These are phyloP conservation scores for Leptinotarsa haldemani DNA, from an alignment of 2,888 invertebrate genomes.

Conservation along the genomic window DNA sequence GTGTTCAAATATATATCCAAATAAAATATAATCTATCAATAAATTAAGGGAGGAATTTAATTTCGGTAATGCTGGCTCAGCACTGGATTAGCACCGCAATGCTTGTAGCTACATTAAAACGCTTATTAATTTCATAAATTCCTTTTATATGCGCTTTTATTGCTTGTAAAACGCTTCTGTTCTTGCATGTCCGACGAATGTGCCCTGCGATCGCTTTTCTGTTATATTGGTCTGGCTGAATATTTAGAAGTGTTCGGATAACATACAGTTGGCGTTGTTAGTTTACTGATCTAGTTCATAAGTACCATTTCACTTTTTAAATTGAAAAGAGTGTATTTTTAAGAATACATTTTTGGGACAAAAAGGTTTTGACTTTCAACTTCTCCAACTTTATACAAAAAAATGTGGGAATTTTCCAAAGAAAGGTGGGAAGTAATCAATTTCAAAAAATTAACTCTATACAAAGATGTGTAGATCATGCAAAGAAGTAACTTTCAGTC, in stretches of 20 bases:
- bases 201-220: not conserved
- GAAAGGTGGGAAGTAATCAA: too few relatives aligned
- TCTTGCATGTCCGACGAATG: slow-evolving; percentile 33
- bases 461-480: too few relatives aligned
- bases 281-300: too few relatives aligned
- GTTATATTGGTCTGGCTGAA: not conserved
- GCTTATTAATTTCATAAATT: slow-evolving; percentile 63
- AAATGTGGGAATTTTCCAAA: too few relatives aligned
- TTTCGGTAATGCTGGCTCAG: slow-evolving; percentile 58
- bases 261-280: not conserved
- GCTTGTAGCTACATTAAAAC: slow-evolving; percentile 57
- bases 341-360: too few relatives aligned
- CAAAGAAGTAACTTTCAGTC: too few relatives aligned
- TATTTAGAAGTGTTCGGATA: not conserved
- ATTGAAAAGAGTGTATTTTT: too few relatives aligned
- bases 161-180: slow-evolving; percentile 50
- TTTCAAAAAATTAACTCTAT: too few relatives aligned
- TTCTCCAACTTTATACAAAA: too few relatives aligned
- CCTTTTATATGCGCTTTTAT: slow-evolving; percentile 55
- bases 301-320: too few relatives aligned
- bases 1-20: slow-evolving; percentile 55
- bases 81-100: slow-evolving; percentile 58
- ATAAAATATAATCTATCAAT: slow-evolving; percentile 60
- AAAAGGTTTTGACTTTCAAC: too few relatives aligned
- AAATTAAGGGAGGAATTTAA: slow-evolving; percentile 60